Percentiles rank a stretch among this genome's conserved stretches.
Evolutionary conservation across 2,888 invertebrate genomes (phyloP).

Genomic region (Macaria liturata): DNA sequence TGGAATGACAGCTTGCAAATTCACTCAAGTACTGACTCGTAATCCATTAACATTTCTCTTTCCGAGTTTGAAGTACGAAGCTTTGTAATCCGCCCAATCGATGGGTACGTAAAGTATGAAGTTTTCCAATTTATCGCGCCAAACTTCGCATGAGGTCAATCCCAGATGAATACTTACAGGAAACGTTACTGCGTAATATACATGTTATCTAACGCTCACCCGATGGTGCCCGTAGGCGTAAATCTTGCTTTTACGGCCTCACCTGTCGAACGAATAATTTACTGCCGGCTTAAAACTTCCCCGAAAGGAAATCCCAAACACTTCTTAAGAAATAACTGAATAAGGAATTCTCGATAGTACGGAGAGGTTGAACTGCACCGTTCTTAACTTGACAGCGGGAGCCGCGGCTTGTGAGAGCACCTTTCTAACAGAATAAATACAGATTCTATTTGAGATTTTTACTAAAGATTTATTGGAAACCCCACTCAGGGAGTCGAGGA

Average conservation of each 20-base stretch:
- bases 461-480: constrained; percentile 36
- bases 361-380: constrained; percentile 44
- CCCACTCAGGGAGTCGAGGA: constrained; percentile 24
- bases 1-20: constrained; percentile 49
- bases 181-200: constrained; percentile 75
- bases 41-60: constrained; percentile 54
- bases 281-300: constrained; percentile 81
- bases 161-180: constrained; percentile 68
- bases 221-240: constrained; percentile 72
- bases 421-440: constrained; percentile 66
- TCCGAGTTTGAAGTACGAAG: constrained; percentile 43
- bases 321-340: constrained; percentile 80
- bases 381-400: constrained; percentile 57
- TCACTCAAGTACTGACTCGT: constrained; percentile 40
- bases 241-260: constrained; percentile 82
- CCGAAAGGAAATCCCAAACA: constrained; percentile 78
- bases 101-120: constrained; percentile 48
- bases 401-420: constrained; percentile 59
- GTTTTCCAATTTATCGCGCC: constrained; percentile 64
- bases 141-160: constrained; percentile 64
- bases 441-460: constrained; percentile 44
- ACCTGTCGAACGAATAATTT: constrained; percentile 83
- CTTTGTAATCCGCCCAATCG: constrained; percentile 39
- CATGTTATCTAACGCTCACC: constrained; percentile 76
- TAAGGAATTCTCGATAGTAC: constrained; percentile 75